Evolutionary conservation across 2,797 vertebrate genomes (phyloP).

Genomic region (Uromys caudimaculatus): DNA sequence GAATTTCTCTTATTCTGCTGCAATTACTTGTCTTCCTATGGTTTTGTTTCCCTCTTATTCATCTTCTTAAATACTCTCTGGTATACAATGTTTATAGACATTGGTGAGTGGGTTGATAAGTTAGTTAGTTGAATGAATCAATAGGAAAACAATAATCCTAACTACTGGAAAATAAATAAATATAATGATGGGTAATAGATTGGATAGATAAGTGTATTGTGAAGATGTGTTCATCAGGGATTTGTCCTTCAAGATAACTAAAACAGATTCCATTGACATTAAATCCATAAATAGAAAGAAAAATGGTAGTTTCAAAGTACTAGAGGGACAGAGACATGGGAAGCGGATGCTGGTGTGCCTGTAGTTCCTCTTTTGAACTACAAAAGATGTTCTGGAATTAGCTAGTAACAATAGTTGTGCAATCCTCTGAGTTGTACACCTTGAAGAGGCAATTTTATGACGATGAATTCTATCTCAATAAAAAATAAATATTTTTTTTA

Average conservation of each 20-base stretch:
- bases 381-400: slow-evolving; percentile 28
- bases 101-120: background rate
- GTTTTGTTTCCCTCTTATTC: background rate
- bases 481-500: slow-evolving; percentile 59
- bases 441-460: slow-evolving; percentile 25
- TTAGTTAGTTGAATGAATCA: background rate
- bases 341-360: background rate
- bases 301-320: background rate
- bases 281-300: background rate
- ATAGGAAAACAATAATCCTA: slow-evolving; percentile 29
- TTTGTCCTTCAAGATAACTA: background rate
- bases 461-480: slow-evolving; percentile 37
- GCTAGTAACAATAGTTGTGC: background rate
- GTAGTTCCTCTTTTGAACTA: background rate
- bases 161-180: background rate
- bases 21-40: background rate
- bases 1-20: background rate
- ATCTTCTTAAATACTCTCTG: background rate
- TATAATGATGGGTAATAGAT: background rate
- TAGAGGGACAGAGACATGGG: background rate
- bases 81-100: background rate
- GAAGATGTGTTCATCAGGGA: background rate
- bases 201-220: background rate
- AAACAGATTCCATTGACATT: background rate
- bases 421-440: background rate